A percentile compares a stretch with the other conserved stretches of the same genome.
These are phyloP conservation scores for Pontoporia blainvillei DNA, from an alignment of 2,113 vertebrate species.

Conservation along the genomic window DNA sequence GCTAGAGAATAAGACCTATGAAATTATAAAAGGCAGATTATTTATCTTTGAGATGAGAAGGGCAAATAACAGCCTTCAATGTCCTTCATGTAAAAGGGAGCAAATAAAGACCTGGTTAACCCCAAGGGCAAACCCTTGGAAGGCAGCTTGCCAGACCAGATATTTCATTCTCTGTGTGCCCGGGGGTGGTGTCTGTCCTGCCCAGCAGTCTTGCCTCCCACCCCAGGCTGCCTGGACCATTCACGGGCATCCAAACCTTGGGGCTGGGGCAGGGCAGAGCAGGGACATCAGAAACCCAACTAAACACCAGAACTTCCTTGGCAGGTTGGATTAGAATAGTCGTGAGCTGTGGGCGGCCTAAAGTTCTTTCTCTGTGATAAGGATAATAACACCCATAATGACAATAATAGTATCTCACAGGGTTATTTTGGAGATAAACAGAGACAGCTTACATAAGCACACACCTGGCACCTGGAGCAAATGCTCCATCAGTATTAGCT, in stretches of 20 bases:
- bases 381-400: background rate
- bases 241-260: too few relatives aligned
- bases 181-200: background rate
- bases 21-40: background rate
- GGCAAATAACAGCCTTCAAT: background rate
- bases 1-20: background rate
- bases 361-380: background rate
- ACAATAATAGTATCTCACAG: rapidly evolving
- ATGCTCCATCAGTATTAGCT: background rate
- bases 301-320: background rate
- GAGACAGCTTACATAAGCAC: background rate
- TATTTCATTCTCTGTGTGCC: rapidly evolving
- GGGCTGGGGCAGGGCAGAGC: background rate
- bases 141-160: background rate
- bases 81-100: background rate
- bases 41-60: background rate
- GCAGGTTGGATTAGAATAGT: background rate
- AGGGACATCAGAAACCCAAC: background rate
- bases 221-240: background rate
- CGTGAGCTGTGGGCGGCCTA: rapidly evolving
- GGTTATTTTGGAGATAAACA: background rate
- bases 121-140: background rate
- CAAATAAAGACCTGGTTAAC: background rate
- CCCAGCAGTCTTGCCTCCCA: background rate
- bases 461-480: background rate